Conservation (phyloP, 1,140 invertebrate genomes). For the Brachionus rubens region DNA sequence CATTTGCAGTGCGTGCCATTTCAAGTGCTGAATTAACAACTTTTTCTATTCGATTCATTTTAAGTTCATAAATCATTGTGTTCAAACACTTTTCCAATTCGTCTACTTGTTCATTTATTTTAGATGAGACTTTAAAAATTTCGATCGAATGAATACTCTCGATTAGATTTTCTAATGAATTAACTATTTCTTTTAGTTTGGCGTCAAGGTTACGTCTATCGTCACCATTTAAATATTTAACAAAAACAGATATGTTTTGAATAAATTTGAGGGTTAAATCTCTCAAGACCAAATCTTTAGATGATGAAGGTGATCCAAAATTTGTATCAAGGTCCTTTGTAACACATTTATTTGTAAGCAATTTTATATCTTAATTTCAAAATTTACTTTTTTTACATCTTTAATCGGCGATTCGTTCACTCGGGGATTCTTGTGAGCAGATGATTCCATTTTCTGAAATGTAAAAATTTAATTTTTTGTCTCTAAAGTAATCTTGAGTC, state of each 20-base stretch:
- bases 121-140: neutral
- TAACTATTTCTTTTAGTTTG: conserved; percentile 35
- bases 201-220: conserved; percentile 2
- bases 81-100: conserved; percentile 28
- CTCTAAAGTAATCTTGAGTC: too few relatives aligned
- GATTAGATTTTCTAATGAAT: conserved; percentile 30
- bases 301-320: neutral
- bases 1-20: conserved; percentile 23
- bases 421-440: neutral
- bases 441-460: neutral
- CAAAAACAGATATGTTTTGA: conserved; percentile 26
- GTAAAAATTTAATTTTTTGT: too few relatives aligned
- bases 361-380: too few relatives aligned
- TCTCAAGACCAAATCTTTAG: conserved; percentile 17
- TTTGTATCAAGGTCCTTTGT: neutral
- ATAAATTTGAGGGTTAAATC: conserved; percentile 40
- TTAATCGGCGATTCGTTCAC: neutral
- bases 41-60: conserved; percentile 38
- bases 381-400: conserved; percentile 6
- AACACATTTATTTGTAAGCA: too few relatives aligned
- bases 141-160: neutral
- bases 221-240: conserved; percentile 16
- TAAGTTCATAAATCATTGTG: conserved; percentile 23
- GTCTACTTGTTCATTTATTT: conserved; percentile 11
- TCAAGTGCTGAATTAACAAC: neutral